Evolutionary conservation across 2,888 invertebrate genomes (phyloP).

Genomic region (Flexamia atlantica): DNA sequence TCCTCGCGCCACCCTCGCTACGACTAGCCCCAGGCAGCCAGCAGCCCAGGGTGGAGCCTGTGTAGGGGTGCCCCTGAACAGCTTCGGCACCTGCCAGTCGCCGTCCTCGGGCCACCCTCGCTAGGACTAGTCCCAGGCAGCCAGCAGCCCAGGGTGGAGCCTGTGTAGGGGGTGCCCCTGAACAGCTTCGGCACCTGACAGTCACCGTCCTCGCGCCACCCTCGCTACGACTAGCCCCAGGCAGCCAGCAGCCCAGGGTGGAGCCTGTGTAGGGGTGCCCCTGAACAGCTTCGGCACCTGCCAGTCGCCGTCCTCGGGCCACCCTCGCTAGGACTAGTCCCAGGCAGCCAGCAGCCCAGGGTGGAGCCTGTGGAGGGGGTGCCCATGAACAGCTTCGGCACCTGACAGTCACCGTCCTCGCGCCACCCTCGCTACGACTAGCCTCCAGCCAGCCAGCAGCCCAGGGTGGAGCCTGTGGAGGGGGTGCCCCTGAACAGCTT

Average conservation of each 20-base stretch:
- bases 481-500: no score
- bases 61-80: background rate
- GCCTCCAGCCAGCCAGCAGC: no score
- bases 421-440: no score
- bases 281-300: slow-evolving; percentile 62
- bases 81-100: background rate
- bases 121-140: background rate
- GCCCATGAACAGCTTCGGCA: no score
- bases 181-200: background rate
- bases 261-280: slow-evolving; percentile 65
- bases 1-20: background rate
- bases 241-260: slow-evolving; percentile 23
- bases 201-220: background rate
- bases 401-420: no score
- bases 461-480: no score
- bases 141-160: background rate
- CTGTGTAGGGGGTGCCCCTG: background rate
- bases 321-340: slow-evolving; percentile 54
- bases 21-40: background rate
- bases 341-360: no score
- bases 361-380: no score
- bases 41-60: background rate
- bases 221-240: background rate
- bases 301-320: slow-evolving; percentile 65
- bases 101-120: no score